Evolutionary conservation across 2,888 invertebrate species (phyloP).

Genomic region (Lordiphosa fenestrarum): DNA sequence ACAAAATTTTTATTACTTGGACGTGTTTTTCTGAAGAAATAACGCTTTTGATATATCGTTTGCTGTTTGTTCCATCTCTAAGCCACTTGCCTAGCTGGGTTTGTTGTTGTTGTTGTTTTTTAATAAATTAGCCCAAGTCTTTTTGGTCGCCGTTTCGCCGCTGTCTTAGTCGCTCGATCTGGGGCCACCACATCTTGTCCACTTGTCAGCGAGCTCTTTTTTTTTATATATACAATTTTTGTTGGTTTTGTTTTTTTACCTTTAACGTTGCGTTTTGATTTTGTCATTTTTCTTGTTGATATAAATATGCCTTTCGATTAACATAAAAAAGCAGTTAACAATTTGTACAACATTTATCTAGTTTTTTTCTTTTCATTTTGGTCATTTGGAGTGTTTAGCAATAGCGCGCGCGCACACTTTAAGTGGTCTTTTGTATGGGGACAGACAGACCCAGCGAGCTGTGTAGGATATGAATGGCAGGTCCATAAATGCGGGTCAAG

Average conservation of each 20-base stretch:
- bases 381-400: constrained; percentile 7
- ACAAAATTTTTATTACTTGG: too few species aligned
- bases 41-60: too few species aligned
- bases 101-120: neutral
- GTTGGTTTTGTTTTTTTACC: constrained; percentile 14
- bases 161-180: constrained; percentile 11
- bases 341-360: constrained; percentile 74
- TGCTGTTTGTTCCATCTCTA: too few species aligned
- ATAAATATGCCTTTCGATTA: constrained; percentile 58
- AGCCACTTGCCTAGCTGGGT: too few species aligned
- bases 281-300: constrained; percentile 59
- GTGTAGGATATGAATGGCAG: constrained; percentile 44
- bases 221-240: constrained; percentile 1
- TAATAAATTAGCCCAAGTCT: constrained; percentile 28
- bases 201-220: constrained; percentile 34
- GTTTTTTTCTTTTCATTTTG: constrained; percentile 62
- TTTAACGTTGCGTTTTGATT: constrained; percentile 51
- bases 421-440: constrained; percentile 60
- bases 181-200: constrained; percentile 14
- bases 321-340: constrained; percentile 74
- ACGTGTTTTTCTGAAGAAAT: too few species aligned
- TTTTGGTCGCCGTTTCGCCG: constrained; percentile 4
- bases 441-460: constrained; percentile 1
- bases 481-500: constrained; percentile 6
- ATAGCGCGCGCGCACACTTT: constrained; percentile 27